phyloP scores from a whole-genome alignment of 2,113 vertebrate genomes.

The Peucedramus taeniatus region DNA sequence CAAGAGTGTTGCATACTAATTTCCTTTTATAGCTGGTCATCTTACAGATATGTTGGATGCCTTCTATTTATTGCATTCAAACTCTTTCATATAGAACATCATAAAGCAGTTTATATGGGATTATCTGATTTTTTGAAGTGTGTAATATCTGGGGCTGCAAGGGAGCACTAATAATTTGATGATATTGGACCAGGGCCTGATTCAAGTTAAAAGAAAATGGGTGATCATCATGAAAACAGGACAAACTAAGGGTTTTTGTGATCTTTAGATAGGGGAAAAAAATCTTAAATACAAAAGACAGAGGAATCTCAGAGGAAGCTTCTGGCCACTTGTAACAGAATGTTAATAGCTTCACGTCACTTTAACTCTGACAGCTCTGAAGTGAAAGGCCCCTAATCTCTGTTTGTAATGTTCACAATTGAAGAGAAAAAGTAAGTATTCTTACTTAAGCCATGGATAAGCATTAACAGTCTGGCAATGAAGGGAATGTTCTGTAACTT shows the following conservation, averaged over 20 bases:
- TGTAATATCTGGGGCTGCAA: not conserved
- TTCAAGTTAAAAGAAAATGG: slow-evolving; percentile 53
- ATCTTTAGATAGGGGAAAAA: slow-evolving; percentile 46
- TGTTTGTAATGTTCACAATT: slow-evolving; percentile 70
- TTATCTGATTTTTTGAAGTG: not conserved
- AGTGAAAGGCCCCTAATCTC: slow-evolving; percentile 79
- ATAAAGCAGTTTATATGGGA: not conserved
- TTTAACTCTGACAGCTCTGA: slow-evolving; percentile 79
- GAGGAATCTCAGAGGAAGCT: slow-evolving; percentile 52
- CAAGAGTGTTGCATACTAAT: not conserved
- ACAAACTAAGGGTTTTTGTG: slow-evolving; percentile 58
- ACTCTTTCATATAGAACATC: not conserved
- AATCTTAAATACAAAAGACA: not conserved
- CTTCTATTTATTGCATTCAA: not conserved
- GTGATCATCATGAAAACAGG: slow-evolving; percentile 66
- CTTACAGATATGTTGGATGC: not conserved
- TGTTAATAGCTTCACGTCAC: slow-evolving; percentile 82
- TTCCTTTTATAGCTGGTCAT: not conserved
- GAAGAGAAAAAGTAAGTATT: slow-evolving; percentile 66
- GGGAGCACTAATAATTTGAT: not conserved
- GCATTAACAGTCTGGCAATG: slow-evolving; percentile 71
- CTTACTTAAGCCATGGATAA: slow-evolving; percentile 71
- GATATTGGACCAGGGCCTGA: not conserved
- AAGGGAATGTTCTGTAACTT: slow-evolving; percentile 63
- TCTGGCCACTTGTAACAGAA: slow-evolving; percentile 80